Evolutionary conservation across 2,797 vertebrate genomes (phyloP).

Genomic region (Psittacula derbiana): DNA sequence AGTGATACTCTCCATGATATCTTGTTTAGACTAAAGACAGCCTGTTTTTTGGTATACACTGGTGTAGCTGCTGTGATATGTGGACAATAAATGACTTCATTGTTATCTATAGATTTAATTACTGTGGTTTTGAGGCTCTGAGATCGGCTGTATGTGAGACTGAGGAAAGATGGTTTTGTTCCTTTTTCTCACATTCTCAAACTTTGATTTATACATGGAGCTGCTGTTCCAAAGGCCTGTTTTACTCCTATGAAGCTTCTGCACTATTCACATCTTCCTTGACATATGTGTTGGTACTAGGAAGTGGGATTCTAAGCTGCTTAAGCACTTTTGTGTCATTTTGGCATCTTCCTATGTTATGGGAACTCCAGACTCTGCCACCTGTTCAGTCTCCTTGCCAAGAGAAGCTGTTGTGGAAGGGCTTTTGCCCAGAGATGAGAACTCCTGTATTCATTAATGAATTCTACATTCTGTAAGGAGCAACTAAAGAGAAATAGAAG

Average conservation of each 20-base stretch:
- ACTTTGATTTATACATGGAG: background rate
- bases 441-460: conserved; percentile 33
- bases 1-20: background rate
- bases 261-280: conserved; percentile 7
- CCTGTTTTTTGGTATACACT: background rate
- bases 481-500: background rate
- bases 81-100: background rate
- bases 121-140: background rate
- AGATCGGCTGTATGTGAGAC: background rate
- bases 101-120: background rate
- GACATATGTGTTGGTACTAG: conserved; percentile 47
- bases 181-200: background rate
- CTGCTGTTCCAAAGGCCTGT: background rate
- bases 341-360: conserved; percentile 18
- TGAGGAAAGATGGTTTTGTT: background rate
- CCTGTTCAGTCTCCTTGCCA: conserved; percentile 41
- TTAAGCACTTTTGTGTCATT: conserved; percentile 1
- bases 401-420: conserved; percentile 27
- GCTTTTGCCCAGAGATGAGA: conserved; percentile 28
- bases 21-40: background rate
- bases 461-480: background rate
- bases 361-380: conserved; percentile 51
- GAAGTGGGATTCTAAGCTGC: conserved; percentile 27
- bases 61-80: background rate
- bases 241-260: background rate